Base-by-base conservation (phyloP, 1,140 invertebrate species). In the Drosophila malerkotliana region DNA sequence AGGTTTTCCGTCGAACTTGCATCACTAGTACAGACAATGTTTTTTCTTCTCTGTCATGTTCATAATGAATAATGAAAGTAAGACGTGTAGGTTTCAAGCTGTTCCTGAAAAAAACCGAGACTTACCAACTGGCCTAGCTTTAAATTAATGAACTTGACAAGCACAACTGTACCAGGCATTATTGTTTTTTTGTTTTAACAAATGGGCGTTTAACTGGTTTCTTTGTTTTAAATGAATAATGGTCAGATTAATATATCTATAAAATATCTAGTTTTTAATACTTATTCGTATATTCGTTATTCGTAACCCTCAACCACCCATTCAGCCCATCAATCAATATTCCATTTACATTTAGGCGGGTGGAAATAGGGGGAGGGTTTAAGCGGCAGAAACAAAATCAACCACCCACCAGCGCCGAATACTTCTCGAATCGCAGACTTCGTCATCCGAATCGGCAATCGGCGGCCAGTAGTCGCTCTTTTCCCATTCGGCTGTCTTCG, bases 271-370 rank as follows among this genome's bases (percentile, higher is more conserved):
- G 68, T 58, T 58, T 44, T n/a, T 37, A 37, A 10, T 10, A 12
- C 15, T 9, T 4, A 41, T 61, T 47, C 10, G 2, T 39, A 47
- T 39, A n/a, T n/a, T n/a, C n/a, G n/a, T n/a, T n/a, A n/a, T n/a
- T n/a, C n/a, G n/a, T n/a, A 34, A 55, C 8, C 44, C 55, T 12
- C 62, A 60, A 49, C 79, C 79, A 77, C 67, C 66, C 54, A 41
- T 4, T 9, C 32, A 34, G 62, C 61, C 62, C 72, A 76, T 84
- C 80, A 84, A 85, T 84, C 80, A 84, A 84, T 84, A 83, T 73
- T 73, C 44, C 66, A 24, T 26, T 41, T 41, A 45, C 7, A 47
- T 18, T 21, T 18, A 44, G 15, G 41, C 41, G 41, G 41, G 44
- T 47, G 44, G 21, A 58, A 59, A 72, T 69, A 34, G 49, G 66